Percentiles rank a stretch among this genome's conserved stretches.
These are phyloP conservation scores for Dicrurus megarhynchus DNA, from an alignment of 2,113 vertebrate genomes.

Conservation along the genomic window DNA sequence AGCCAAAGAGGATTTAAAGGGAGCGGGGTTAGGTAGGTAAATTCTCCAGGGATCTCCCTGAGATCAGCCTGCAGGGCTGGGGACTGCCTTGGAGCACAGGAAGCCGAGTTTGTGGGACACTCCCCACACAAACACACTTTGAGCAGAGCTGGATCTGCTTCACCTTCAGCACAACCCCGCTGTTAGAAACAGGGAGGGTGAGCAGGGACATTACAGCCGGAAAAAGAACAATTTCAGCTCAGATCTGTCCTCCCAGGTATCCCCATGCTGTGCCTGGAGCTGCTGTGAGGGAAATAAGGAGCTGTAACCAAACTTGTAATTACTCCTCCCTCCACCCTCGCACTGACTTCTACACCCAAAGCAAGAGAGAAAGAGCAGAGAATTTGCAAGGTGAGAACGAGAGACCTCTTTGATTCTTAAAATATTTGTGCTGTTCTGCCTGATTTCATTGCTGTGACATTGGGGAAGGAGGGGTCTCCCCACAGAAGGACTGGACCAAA, in stretches of 20 bases:
- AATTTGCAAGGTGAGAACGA: neutral
- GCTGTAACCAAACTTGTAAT: neutral
- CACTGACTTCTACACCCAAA: neutral
- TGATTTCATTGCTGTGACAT: neutral
- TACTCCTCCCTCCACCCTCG: neutral
- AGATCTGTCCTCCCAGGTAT: neutral
- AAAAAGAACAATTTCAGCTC: neutral
- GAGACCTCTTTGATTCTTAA: neutral
- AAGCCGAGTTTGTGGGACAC: neutral
- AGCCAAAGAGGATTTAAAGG: neutral
- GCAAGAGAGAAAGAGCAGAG: neutral
- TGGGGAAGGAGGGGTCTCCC: neutral
- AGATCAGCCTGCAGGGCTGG: neutral
- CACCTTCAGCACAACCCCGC: neutral
- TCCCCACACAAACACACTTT: neutral
- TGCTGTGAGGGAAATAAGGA: neutral
- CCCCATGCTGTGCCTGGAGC: neutral
- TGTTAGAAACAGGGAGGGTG: neutral
- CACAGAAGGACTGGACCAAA: neutral
- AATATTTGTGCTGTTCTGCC: neutral
- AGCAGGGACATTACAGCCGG: neutral
- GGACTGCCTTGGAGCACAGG: neutral
- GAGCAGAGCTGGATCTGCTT: neutral
- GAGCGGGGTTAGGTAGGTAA: neutral
- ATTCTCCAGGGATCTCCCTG: neutral